Percentiles rank a stretch among this genome's conserved stretches.
These are phyloP conservation scores for Forbesichthys papilliferus DNA, from an alignment of 2,113 vertebrate genomes.

Conservation along the genomic window DNA sequence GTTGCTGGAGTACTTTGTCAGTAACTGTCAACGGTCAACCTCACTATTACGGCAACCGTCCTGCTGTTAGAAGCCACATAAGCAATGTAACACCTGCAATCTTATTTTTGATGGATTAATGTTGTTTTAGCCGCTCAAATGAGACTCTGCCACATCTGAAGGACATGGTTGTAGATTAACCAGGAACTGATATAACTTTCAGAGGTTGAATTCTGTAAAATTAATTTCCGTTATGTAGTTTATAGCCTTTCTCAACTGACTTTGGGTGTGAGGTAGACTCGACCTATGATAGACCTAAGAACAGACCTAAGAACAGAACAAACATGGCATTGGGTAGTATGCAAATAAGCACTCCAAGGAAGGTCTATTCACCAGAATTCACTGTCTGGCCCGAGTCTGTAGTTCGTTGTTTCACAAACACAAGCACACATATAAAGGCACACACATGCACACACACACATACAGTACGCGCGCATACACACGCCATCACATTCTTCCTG, in stretches of 20 bases:
- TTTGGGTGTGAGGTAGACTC: too few relatives aligned
- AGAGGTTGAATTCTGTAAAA: neutral
- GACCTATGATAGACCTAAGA: too few relatives aligned
- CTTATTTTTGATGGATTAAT: conserved; percentile 13
- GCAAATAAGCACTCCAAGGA: neutral
- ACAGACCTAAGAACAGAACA: conserved; percentile 16
- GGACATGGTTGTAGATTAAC: conserved; percentile 1
- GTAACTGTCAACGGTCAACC: conserved; percentile 47
- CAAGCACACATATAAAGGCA: neutral
- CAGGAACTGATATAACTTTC: neutral
- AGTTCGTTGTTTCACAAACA: neutral
- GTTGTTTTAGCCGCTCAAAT: conserved; percentile 9
- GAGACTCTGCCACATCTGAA: neutral
- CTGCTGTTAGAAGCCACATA: too few relatives aligned
- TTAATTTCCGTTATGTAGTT: too few relatives aligned
- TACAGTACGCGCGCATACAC: neutral
- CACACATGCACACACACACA: conserved; percentile 5
- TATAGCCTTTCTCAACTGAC: too few relatives aligned
- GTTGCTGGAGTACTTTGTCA: conserved; percentile 65
- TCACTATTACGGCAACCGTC: too few relatives aligned
- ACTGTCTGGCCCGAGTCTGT: too few relatives aligned
- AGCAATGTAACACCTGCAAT: conserved; percentile 35
- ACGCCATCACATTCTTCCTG: neutral
- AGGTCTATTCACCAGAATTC: too few relatives aligned
- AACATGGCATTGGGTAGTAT: conserved; percentile 25